Conservation (phyloP, 1,140 invertebrate species). For the Aricia agestis region DNA sequence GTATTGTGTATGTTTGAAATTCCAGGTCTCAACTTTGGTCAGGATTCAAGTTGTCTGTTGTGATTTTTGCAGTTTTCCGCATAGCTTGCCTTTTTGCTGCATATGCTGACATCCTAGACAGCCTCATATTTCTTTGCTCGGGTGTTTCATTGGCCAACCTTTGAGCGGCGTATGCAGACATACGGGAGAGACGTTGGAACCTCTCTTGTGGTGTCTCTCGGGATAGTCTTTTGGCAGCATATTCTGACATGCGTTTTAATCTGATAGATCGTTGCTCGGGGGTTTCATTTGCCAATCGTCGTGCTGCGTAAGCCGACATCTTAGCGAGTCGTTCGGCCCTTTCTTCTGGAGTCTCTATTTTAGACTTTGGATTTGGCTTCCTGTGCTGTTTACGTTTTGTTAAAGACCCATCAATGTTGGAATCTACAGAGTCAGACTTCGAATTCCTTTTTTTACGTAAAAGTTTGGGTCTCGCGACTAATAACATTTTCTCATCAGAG, state of each 20-base stretch:
- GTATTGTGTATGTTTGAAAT: background rate
- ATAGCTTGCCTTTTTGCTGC: conserved; percentile 57
- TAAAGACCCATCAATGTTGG: background rate
- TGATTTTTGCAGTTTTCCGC: conserved; percentile 37
- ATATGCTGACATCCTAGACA: conserved; percentile 75
- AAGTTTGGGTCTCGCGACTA: background rate
- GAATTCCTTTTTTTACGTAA: background rate
- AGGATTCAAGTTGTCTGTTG: conserved; percentile 2
- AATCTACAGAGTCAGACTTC: background rate
- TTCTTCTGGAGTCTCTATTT: conserved; percentile 70
- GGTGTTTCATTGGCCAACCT: conserved; percentile 73
- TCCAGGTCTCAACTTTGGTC: conserved; percentile 30
- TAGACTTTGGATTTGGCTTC: conserved; percentile 30
- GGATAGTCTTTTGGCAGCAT: conserved; percentile 64
- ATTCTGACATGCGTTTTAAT: conserved; percentile 67
- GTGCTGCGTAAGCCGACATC: conserved; percentile 70
- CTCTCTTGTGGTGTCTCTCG: conserved; percentile 74
- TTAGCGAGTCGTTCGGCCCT: conserved; percentile 69
- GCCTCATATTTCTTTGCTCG: conserved; percentile 70
- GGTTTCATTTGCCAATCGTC: conserved; percentile 75
- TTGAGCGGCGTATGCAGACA: conserved; percentile 72
- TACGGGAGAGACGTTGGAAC: conserved; percentile 68
- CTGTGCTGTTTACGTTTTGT: conserved; percentile 22
- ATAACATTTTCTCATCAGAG: background rate
- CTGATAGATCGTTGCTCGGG: conserved; percentile 72